Percentiles rank a stretch among this genome's conserved stretches.
phyloP scores from a whole-genome alignment of 2,888 invertebrate species.

The Druceiella hillmani region DNA sequence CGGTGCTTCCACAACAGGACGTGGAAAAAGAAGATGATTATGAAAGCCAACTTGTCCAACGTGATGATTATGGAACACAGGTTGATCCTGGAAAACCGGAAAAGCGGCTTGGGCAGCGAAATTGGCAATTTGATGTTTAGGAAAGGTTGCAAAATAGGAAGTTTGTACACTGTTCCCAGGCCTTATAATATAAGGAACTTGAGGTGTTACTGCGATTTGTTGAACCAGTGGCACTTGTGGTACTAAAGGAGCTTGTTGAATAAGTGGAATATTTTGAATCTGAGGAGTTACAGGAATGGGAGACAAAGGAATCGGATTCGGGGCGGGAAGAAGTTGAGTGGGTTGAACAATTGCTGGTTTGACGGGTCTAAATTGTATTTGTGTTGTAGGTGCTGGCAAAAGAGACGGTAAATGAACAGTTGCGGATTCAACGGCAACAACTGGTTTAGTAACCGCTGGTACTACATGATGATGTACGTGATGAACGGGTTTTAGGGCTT shows the following conservation, averaged over 20 bases:
- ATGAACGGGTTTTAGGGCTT: conserved; percentile 34
- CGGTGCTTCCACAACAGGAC: no score
- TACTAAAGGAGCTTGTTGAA: conserved; percentile 25
- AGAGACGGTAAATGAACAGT: conserved; percentile 32
- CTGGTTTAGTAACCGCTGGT: conserved; percentile 36
- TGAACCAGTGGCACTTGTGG: not conserved
- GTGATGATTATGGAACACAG: no score
- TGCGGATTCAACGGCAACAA: conserved; percentile 32
- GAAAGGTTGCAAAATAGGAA: conserved; percentile 43
- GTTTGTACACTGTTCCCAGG: conserved; percentile 45
- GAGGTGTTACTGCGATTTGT: conserved; percentile 21
- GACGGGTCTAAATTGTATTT: conserved; percentile 9
- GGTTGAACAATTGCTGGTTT: conserved; percentile 26
- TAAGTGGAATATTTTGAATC: conserved; percentile 20
- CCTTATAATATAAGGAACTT: conserved; percentile 37
- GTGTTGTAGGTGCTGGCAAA: conserved; percentile 26
- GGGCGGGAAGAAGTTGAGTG: conserved; percentile 31
- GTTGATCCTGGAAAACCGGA: no score
- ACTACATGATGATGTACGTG: conserved; percentile 47
- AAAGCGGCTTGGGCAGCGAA: no score
- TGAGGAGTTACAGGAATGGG: conserved; percentile 28
- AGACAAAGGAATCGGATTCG: conserved; percentile 30
- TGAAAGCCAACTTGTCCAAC: no score
- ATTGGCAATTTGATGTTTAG: conserved; percentile 39
- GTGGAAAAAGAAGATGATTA: no score